Base-by-base conservation (phyloP, 1,140 invertebrate species). In the Maconellicoccus hirsutus region DNA sequence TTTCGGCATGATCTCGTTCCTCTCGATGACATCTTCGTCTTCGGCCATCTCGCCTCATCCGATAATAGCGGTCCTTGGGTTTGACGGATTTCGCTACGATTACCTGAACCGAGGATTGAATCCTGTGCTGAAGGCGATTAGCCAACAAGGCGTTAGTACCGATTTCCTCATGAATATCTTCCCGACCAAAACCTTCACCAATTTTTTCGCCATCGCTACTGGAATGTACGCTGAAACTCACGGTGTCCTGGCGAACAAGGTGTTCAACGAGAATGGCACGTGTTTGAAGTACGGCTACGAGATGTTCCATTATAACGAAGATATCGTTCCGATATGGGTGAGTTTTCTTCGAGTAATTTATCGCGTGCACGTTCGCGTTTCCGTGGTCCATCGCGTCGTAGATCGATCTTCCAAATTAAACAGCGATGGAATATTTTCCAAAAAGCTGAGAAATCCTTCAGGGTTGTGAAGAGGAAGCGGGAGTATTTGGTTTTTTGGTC, bases 171-270 rank as follows among this genome's bases (percentile, higher is more conserved):
- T 78, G 70, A 85, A 87, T 75, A 80, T 85, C 27, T 91, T 89
- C 79, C 80, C 85, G 0, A 89, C 89, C 0, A 89, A 88, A 79
- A 93, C 90, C 0, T 89, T 89, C 77, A 87, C 89, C 0, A 92
- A 92, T 80, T 90, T 92, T 79, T 87, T 87, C 75, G 84, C 87
- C 0, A 86, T 93, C 59, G 87, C 84, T 0, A 93, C 91, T 23
- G 90, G 90, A 4, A 76, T 91, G 19, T 89, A 86, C 76, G 81
- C 85, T 0, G 89, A 91, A 78, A 81, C 78, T 70, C 90, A 92
- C 79, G 90, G 89, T 6, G 86, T 92, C 70, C 76, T 88, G 3
- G 85, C 83, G 71, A 92, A 88, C 78, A 77, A 77, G 29, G 83
- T 86, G 77, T 90, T 83, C 75, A 87, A 90, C 78, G 79, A 80